A percentile compares a stretch with the other conserved stretches of the same genome.
phyloP scores from a whole-genome alignment of 2,797 vertebrate species.

The Falco cherrug region DNA sequence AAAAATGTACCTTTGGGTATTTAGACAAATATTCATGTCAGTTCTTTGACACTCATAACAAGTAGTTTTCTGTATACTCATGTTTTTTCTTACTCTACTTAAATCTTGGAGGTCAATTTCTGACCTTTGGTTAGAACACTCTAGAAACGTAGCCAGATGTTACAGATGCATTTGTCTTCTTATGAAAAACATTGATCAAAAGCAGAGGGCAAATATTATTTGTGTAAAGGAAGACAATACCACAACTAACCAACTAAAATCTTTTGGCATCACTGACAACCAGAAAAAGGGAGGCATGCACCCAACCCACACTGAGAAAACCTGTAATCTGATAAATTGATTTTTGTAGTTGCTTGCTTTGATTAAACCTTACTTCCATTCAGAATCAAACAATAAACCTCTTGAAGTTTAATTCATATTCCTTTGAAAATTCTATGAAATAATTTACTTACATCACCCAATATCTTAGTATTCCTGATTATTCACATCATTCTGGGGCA shows the following conservation, averaged over 20 bases:
- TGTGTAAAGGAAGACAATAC: neutral
- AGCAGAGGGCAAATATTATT: neutral
- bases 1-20: neutral
- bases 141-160: neutral
- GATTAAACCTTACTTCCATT: neutral
- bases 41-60: neutral
- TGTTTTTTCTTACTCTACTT: neutral
- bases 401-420: neutral
- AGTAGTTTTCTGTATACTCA: neutral
- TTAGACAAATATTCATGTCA: neutral
- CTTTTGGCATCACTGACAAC: neutral
- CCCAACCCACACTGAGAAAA: neutral
- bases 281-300: neutral
- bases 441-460: neutral
- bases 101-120: neutral
- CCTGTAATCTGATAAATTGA: neutral
- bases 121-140: neutral
- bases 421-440: neutral
- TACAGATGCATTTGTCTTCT: neutral
- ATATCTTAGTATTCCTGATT: neutral
- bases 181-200: neutral
- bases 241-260: neutral
- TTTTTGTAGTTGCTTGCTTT: neutral
- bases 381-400: neutral
- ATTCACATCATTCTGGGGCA: neutral